A percentile compares a stretch with the other conserved stretches of the same genome.
phyloP scores from a whole-genome alignment of 2,888 invertebrate species.

The Phengaris alcon region DNA sequence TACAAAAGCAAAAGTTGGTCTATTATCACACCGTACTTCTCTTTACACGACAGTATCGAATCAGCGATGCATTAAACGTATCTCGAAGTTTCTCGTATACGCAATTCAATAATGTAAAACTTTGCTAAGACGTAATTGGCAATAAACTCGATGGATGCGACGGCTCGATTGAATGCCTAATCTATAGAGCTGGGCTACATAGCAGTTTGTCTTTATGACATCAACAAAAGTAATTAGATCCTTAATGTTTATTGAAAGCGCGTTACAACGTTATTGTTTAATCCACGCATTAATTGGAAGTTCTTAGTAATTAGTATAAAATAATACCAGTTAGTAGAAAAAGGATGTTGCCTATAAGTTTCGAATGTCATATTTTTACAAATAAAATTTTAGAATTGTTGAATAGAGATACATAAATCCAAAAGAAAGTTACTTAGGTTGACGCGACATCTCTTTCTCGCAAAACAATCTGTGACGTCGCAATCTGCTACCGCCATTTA shows the following conservation, averaged over 20 bases:
- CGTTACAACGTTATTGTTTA: neutral
- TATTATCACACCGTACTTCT: conserved; percentile 8
- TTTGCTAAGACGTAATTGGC: conserved; percentile 25
- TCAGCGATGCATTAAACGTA: conserved; percentile 21
- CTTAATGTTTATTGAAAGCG: conserved; percentile 23
- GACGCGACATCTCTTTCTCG: too few relatives aligned
- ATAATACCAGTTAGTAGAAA: neutral
- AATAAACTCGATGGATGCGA: conserved; percentile 21
- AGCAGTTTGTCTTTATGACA: conserved; percentile 26
- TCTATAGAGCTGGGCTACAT: conserved; percentile 14
- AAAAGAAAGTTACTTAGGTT: too few relatives aligned
- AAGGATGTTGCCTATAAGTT: too few relatives aligned
- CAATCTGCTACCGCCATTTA: too few relatives aligned
- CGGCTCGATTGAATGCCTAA: conserved; percentile 25
- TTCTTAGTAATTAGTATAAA: neutral
- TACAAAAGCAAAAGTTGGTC: conserved; percentile 21
- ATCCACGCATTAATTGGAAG: neutral
- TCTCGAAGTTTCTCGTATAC: conserved; percentile 22
- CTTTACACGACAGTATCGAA: conserved; percentile 10
- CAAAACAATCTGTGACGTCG: too few relatives aligned
- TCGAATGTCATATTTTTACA: too few relatives aligned
- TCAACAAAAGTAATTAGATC: conserved; percentile 20
- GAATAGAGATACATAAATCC: too few relatives aligned
- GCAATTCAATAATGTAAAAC: conserved; percentile 23
- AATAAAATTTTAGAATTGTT: too few relatives aligned